Conservation (phyloP, 2,113 vertebrate genomes). For the Varanus salvator region DNA sequence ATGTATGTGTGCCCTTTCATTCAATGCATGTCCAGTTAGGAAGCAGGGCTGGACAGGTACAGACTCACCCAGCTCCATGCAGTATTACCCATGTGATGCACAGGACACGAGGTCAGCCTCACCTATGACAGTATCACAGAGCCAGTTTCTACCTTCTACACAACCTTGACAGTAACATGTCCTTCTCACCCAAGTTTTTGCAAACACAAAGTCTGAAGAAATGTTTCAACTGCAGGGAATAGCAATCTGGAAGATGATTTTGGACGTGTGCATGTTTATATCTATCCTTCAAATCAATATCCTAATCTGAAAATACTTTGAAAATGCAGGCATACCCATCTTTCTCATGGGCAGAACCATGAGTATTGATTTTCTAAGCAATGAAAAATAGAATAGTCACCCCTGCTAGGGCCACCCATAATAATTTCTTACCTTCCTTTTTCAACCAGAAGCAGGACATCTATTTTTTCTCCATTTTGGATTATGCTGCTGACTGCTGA, state of each 20-base stretch:
- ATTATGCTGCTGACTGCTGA: constrained; percentile 86
- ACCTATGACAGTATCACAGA: background rate
- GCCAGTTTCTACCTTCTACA: background rate
- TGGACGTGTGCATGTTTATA: background rate
- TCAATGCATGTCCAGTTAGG: background rate
- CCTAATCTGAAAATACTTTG: background rate
- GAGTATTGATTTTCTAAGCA: background rate
- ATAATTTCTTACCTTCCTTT: constrained; percentile 87
- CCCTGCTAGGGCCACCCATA: background rate
- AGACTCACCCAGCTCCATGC: too few relatives aligned
- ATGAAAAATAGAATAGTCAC: background rate
- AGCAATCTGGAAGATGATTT: background rate
- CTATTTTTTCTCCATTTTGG: constrained; percentile 90
- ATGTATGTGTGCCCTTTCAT: too few relatives aligned
- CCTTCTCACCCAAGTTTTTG: background rate
- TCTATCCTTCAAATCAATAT: background rate
- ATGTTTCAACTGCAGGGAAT: background rate
- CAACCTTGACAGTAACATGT: background rate
- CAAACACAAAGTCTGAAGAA: background rate
- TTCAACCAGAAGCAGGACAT: constrained; percentile 92
- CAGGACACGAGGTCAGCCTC: background rate
- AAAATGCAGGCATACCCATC: background rate
- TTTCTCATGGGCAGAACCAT: background rate
- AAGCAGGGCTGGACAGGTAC: background rate
- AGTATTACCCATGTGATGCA: too few relatives aligned